Evolutionary conservation across 2,797 vertebrate genomes (phyloP).

Genomic region (Epinephelus malabaricus): DNA sequence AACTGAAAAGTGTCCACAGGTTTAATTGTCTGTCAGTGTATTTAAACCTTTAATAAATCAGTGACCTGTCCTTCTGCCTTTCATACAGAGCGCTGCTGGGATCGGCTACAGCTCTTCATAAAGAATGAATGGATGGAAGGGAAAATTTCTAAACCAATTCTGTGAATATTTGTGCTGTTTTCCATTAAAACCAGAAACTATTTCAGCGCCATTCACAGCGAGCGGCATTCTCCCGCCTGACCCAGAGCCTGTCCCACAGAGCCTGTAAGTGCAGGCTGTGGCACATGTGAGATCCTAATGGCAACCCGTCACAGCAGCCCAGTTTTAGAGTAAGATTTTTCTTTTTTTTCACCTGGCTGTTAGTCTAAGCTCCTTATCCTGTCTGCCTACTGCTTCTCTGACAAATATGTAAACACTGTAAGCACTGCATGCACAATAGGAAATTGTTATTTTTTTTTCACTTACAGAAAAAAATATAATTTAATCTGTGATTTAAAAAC

Average conservation of each 20-base stretch:
- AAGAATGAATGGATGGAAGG: not conserved
- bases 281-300: constrained; percentile 35
- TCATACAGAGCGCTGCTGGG: constrained; percentile 14
- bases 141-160: not conserved
- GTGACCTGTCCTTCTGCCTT: constrained; percentile 14
- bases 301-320: constrained; percentile 27
- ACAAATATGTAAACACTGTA: constrained; percentile 17
- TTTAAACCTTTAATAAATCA: not conserved
- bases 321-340: constrained; percentile 34
- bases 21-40: not conserved
- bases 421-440: not conserved
- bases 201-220: constrained; percentile 28
- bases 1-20: not conserved
- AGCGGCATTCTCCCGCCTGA: constrained; percentile 23
- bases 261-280: constrained; percentile 36
- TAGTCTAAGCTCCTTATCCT: constrained; percentile 24
- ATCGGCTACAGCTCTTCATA: constrained; percentile 3
- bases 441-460: not conserved
- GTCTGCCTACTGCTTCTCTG: constrained; percentile 22
- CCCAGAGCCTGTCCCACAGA: constrained; percentile 9
- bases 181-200: constrained; percentile 31
- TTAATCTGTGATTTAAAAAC: not conserved
- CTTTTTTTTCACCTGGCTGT: constrained; percentile 22
- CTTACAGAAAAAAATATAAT: not conserved
- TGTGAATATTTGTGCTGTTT: constrained; percentile 14